Evolutionary conservation across 2,113 vertebrate genomes (phyloP), one percentile per base, ranked within the genome.

Genomic region (Spilogale gracilis): DNA sequence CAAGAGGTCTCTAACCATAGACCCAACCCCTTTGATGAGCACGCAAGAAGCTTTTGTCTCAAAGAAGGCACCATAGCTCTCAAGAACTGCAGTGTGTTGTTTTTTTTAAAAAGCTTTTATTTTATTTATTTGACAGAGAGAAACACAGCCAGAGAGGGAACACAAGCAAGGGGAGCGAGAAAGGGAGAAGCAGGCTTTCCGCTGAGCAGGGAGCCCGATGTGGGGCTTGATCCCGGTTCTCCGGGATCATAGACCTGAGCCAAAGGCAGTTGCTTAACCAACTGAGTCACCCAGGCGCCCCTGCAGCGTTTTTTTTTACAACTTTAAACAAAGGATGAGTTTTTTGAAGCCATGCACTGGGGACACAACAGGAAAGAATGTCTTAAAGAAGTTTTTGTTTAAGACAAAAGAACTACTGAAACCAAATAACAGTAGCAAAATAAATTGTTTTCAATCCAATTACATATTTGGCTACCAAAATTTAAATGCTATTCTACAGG

Each of bases 291-390:
- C 38, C 38, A 38, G 38, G 38, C 38, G 38, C 38, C 38, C 38
- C 38, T 38, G 38, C 38, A 38, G 38, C 38, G 38, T 38, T 38
- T 38, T 38, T 38, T 38, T 38, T 38, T 38, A 38, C 38, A 89
- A 87, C 86, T 89, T 93, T 60, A 63, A 92, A 80, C 88, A 78
- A 95, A 84, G 54, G 81, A 63, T 17, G 45, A 48, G 61, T 56
- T 84, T 91, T 45, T 61, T 48, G 73, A 76, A 76, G 73, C 73
- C 27, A 13, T 16, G 73, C 43, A 27, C 12, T 48, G 73, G 45
- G 73, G 73, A 48, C 12, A 48, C 23, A 16, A 76, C 13, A 48
- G 45, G 23, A 27, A 76, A 48, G 52, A 83, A 4, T 18, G 38
- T 60, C 45, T 50, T 12, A 23, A 56, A 71, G 7, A 85, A 30